A percentile compares a stretch with the other conserved stretches of the same genome.
These are phyloP conservation scores for Lordiphosa clarofinis DNA, from an alignment of 1,140 invertebrate genomes.

Conservation along the genomic window DNA sequence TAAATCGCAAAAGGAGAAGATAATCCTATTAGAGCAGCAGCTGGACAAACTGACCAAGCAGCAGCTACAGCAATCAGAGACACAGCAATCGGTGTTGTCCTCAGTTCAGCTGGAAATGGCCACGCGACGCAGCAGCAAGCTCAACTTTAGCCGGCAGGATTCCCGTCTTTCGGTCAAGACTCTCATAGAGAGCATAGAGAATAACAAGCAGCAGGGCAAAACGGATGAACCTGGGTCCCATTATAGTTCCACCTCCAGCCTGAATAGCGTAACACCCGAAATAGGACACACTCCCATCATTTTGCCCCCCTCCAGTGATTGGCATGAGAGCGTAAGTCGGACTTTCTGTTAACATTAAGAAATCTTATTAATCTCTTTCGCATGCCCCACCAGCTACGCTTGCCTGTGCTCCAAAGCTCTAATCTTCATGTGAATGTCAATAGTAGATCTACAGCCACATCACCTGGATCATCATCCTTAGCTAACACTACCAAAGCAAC, in stretches of 20 bases:
- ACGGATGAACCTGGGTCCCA: constrained; percentile 67
- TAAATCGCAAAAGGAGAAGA: constrained; percentile 88
- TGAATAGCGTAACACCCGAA: constrained; percentile 76
- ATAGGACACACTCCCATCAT: constrained; percentile 58
- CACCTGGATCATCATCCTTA: constrained; percentile 27
- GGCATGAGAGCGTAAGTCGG: constrained; percentile 72
- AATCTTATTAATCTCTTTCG: constrained; percentile 18
- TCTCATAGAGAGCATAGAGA: constrained; percentile 94
- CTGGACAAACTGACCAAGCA: constrained; percentile 85
- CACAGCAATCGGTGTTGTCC: constrained; percentile 81
- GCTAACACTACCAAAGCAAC: constrained; percentile 65
- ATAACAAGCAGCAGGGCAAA: constrained; percentile 84
- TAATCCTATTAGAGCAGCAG: constrained; percentile 88
- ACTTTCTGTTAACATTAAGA: no score
- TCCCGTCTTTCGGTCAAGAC: constrained; percentile 92
- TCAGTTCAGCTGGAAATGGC: constrained; percentile 83
- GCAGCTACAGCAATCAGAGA: constrained; percentile 80
- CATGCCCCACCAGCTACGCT: constrained; percentile 54
- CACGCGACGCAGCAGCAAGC: constrained; percentile 82
- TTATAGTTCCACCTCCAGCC: constrained; percentile 80
- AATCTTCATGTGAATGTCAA: constrained; percentile 56
- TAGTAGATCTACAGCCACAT: constrained; percentile 12
- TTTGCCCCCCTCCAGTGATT: constrained; percentile 59
- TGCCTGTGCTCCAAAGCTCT: constrained; percentile 63
- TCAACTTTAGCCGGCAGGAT: constrained; percentile 84